Conservation (phyloP, 2,797 vertebrate genomes). For the Chrosomus eos region DNA sequence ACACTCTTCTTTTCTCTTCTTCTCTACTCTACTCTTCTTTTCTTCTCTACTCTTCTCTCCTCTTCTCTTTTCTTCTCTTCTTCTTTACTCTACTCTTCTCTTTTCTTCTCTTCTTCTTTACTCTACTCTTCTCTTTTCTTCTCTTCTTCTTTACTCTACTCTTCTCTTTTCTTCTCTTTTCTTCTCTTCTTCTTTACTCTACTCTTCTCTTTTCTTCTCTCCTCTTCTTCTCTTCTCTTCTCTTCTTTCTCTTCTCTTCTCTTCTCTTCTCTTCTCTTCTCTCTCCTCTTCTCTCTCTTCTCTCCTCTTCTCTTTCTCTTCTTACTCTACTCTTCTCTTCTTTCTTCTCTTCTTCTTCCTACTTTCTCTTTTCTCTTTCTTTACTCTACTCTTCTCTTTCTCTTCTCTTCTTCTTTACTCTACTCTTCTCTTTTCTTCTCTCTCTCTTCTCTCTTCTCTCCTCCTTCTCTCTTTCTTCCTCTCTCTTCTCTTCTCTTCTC, state of each 20-base stretch:
- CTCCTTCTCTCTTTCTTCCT: too few species aligned
- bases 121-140: constrained; percentile 58
- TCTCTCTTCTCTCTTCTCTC: constrained; percentile 35
- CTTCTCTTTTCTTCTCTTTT: constrained; percentile 37
- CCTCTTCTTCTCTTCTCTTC: too few species aligned
- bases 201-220: constrained; percentile 59
- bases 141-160: too few species aligned
- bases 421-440: constrained; percentile 59
- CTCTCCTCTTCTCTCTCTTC: constrained; percentile 61
- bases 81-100: constrained; percentile 33
- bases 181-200: not conserved
- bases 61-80: constrained; percentile 39
- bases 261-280: constrained; percentile 19
- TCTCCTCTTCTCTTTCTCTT: constrained; percentile 37
- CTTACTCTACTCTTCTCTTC: constrained; percentile 31
- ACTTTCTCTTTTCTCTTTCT: constrained; percentile 61
- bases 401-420: not conserved
- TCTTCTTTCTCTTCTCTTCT: constrained; percentile 37
- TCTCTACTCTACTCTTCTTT: constrained; percentile 25
- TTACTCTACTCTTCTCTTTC: constrained; percentile 35
- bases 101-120: not conserved
- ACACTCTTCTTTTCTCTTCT: constrained; percentile 9
- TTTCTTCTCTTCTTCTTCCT: too few species aligned
- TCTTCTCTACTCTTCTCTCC: constrained; percentile 59
- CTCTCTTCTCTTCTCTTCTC: constrained; percentile 19